Conservation (phyloP, 2,113 vertebrate genomes). For the Oryzias melastigma region DNA sequence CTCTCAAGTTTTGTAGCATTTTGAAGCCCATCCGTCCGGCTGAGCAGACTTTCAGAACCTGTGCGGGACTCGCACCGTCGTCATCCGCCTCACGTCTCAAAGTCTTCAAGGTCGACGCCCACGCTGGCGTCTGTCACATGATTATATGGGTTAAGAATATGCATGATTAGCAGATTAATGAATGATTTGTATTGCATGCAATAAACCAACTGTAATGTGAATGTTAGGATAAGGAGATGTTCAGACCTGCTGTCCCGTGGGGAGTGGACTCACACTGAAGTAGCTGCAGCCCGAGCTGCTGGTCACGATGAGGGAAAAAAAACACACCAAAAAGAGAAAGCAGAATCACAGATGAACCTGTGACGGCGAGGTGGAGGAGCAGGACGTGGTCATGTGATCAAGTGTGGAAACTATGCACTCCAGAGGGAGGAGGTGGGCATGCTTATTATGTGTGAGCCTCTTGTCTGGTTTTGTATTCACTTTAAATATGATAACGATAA, state of each 20-base stretch:
- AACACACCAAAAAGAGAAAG: neutral
- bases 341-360: slow-evolving; percentile 30
- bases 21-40: slow-evolving; percentile 15
- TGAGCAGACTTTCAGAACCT: slow-evolving; percentile 29
- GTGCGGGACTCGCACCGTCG: slow-evolving; percentile 50
- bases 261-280: slow-evolving; percentile 9
- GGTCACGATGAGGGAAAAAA: neutral
- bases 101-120: slow-evolving; percentile 51
- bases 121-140: slow-evolving; percentile 52
- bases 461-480: slow-evolving; percentile 77
- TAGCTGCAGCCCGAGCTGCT: slow-evolving; percentile 7
- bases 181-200: slow-evolving; percentile 81
- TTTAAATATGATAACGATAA: slow-evolving; percentile 22
- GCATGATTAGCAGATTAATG: slow-evolving; percentile 74
- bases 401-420: slow-evolving; percentile 82
- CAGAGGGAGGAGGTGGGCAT: slow-evolving; percentile 73
- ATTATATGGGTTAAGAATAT: slow-evolving; percentile 67
- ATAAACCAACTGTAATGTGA: slow-evolving; percentile 76
- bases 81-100: slow-evolving; percentile 38
- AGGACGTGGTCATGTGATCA: slow-evolving; percentile 41
- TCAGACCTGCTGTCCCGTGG: slow-evolving; percentile 50
- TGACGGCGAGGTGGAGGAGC: neutral
- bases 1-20: slow-evolving; percentile 47
- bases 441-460: slow-evolving; percentile 71
- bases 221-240: slow-evolving; percentile 50